These are phyloP conservation scores for Alces alces DNA, from an alignment of 2,113 vertebrate genomes.

Conservation along the genomic window DNA sequence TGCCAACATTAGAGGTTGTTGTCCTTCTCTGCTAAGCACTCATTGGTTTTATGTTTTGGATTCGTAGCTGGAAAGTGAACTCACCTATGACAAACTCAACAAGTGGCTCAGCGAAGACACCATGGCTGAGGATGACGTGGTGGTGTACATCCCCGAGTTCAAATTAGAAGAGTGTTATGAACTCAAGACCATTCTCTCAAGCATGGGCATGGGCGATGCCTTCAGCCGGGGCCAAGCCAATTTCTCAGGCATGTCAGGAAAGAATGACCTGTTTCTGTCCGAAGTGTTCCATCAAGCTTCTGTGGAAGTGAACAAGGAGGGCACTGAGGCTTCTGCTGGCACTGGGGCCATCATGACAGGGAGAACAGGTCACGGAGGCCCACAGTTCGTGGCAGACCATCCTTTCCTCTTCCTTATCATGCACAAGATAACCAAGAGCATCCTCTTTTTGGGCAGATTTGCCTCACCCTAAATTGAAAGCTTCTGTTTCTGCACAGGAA, in stretches of 20 bases:
- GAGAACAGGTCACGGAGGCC: slow-evolving; percentile 75
- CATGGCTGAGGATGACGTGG: slow-evolving; percentile 78
- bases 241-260: slow-evolving; percentile 80
- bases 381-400: slow-evolving; percentile 86
- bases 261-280: slow-evolving; percentile 73
- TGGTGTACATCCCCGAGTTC: slow-evolving; percentile 86
- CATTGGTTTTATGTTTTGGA: background rate
- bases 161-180: slow-evolving; percentile 84
- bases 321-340: slow-evolving; percentile 81
- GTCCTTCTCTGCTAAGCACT: background rate
- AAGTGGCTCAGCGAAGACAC: slow-evolving; percentile 84
- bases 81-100: slow-evolving; percentile 84
- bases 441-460: slow-evolving; percentile 88
- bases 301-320: slow-evolving; percentile 88
- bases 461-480: slow-evolving; percentile 78
- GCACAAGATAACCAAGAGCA: slow-evolving; percentile 81
- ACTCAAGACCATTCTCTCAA: slow-evolving; percentile 81
- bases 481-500: background rate
- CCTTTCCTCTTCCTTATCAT: slow-evolving; percentile 93
- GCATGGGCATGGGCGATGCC: slow-evolving; percentile 83
- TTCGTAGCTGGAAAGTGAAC: slow-evolving; percentile 82
- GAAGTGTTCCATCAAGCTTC: slow-evolving; percentile 82
- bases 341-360: slow-evolving; percentile 78
- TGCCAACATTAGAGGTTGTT: background rate
- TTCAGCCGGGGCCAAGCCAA: slow-evolving; percentile 76